These are phyloP conservation scores for Oikopleura albicans DNA, from an alignment of 23 tunicate genomes.

Conservation along the genomic window DNA sequence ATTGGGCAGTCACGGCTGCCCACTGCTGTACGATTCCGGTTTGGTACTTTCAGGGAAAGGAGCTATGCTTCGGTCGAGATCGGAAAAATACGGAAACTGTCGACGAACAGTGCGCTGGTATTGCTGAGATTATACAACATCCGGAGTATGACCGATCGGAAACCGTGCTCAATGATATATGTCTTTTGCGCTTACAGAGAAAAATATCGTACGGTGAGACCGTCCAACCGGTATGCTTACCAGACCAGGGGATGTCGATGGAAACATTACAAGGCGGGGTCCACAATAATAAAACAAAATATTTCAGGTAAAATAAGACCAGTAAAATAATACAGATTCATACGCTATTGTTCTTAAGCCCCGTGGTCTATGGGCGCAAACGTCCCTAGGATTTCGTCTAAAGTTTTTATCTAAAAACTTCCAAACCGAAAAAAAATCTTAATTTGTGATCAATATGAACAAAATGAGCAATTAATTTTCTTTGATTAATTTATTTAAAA, in stretches of 20 bases:
- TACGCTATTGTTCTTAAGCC: too few species aligned
- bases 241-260: neutral
- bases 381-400: too few species aligned
- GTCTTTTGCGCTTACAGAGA: neutral
- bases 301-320: too few species aligned
- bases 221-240: neutral
- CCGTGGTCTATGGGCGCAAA: too few species aligned
- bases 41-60: neutral
- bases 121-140: neutral
- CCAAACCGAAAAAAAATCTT: too few species aligned
- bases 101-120: neutral
- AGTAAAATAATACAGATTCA: too few species aligned
- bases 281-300: too few species aligned
- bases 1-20: conserved; percentile 86
- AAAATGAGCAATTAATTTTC: too few species aligned
- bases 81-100: neutral
- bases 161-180: neutral
- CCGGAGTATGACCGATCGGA: neutral
- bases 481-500: too few species aligned
- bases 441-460: too few species aligned
- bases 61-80: conserved; percentile 4
- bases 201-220: neutral
- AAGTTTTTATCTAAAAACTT: too few species aligned
- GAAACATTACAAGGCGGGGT: too few species aligned
- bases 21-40: conserved; percentile 40